Evolutionary conservation across 2,113 vertebrate species (phyloP).

Genomic region (Mandrillus leucophaeus): DNA sequence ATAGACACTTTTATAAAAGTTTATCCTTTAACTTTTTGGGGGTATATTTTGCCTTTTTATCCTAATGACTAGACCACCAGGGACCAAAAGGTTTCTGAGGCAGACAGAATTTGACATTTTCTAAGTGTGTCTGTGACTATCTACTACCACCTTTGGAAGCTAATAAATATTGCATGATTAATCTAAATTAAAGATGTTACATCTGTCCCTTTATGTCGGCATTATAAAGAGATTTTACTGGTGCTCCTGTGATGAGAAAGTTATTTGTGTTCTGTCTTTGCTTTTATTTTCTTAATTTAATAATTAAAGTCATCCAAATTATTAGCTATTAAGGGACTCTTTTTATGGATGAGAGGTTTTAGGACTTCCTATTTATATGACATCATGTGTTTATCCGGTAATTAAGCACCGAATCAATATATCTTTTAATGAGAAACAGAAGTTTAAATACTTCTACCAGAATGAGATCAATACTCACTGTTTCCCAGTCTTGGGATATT

Average conservation of each 20-base stretch:
- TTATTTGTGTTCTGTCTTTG: neutral
- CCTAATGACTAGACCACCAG: neutral
- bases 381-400: neutral
- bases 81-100: neutral
- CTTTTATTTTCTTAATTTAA: neutral
- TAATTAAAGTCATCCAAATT: neutral
- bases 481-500: neutral
- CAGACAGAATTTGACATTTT: constrained; percentile 40
- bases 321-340: neutral
- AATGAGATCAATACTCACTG: neutral
- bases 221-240: neutral
- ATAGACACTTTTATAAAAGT: neutral
- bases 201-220: neutral
- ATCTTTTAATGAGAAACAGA: neutral
- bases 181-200: constrained; percentile 3
- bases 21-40: neutral
- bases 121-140: constrained; percentile 8
- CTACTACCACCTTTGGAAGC: neutral
- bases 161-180: constrained; percentile 26
- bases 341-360: neutral
- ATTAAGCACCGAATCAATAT: neutral
- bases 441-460: neutral
- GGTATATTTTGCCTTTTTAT: neutral
- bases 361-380: neutral
- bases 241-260: neutral